Percentiles rank a stretch among this genome's conserved stretches.
phyloP scores from a whole-genome alignment of 1,140 invertebrate genomes.

The Drosophila littoralis region DNA sequence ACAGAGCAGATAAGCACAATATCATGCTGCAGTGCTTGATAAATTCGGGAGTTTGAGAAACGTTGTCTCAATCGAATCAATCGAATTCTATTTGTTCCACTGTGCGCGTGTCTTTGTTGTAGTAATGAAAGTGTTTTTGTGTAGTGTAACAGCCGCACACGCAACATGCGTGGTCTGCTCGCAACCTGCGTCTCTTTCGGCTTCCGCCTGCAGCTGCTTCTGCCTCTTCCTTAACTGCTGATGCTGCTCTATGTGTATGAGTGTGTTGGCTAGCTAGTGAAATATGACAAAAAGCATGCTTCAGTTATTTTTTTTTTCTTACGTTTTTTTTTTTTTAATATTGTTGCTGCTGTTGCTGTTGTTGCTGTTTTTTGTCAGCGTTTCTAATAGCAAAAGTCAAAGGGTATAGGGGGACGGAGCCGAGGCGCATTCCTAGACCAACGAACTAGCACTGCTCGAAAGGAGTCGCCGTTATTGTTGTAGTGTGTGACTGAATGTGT shows the following conservation, averaged over 20 bases:
- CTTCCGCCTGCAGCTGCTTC: slow-evolving; percentile 1
- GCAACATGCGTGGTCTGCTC: slow-evolving; percentile 71
- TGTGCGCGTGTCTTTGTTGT: slow-evolving; percentile 45
- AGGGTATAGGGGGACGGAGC: slow-evolving; percentile 33
- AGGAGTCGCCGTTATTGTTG: slow-evolving; percentile 56
- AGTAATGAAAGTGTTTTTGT: slow-evolving; percentile 81
- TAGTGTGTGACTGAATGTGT: slow-evolving; percentile 12
- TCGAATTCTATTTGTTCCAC: slow-evolving; percentile 30
- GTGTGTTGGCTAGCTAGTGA: slow-evolving; percentile 52
- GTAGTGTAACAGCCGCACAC: slow-evolving; percentile 66
- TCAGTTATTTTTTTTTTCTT: slow-evolving; percentile 49
- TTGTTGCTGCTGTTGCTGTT: slow-evolving; percentile 33
- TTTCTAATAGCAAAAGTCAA: slow-evolving; percentile 76
- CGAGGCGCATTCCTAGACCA: slow-evolving; percentile 31
- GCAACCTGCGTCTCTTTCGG: slow-evolving; percentile 14
- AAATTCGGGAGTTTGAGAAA: neutral
- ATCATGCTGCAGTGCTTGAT: neutral
- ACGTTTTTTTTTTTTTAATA: slow-evolving; percentile 30
- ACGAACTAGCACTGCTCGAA: slow-evolving; percentile 40
- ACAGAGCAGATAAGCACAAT: neutral
- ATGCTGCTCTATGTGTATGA: slow-evolving; percentile 18
- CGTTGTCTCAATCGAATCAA: neutral
- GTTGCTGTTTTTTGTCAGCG: slow-evolving; percentile 64
- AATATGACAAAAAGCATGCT: slow-evolving; percentile 81
- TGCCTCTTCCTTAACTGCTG: slow-evolving; percentile 4